Evolutionary conservation across 2,113 vertebrate species (phyloP), one percentile per base, ranked within the genome.

Genomic region (Silurus meridionalis): DNA sequence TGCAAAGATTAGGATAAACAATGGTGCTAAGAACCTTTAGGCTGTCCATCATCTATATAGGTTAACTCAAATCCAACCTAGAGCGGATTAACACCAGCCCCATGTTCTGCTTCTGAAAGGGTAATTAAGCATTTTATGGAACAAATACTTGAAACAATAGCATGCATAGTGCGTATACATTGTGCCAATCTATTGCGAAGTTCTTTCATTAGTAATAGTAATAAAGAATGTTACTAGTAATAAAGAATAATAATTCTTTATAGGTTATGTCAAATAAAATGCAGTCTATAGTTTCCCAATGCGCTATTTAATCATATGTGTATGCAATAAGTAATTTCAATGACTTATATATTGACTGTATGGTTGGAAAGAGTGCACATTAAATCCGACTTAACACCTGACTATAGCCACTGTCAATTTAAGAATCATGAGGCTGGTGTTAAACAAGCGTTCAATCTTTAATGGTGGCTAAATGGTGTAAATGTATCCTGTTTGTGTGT

Each of bases 1-100:
- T 61, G 57, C 58, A 80, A 80, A 80, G 78, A 80, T 80, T 80
- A 80, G 78, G 8, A 61, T 58, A 48, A 80, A 80, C 78, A 80
- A 80, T 80, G 7, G 6, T 21, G 28, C 78, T 80, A 61, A 80
- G 57, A 61, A 80, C 28, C 78, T 61, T 61, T 46, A 80, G 58
- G 78, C 28, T 61, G 78, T 80, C 78, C 57, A 61, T 80, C 57
- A 61, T 80, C 57, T 80, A 60, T 80, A 61, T 61, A 80, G 78
- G 57, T 80, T 80, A 60, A 80, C 57, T 46, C 58, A 48, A 80
- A 80, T 61, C 57, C 78, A 80, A 80, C 57, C 57, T 46, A 6
- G 57, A 60, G 19, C 28, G 78, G 57, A 80, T 80, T 80, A 60
- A 28, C 55, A 60, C 4, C 28, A 61, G 57, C 78, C 60, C 57